A percentile compares a stretch with the other conserved stretches of the same genome.
These are phyloP conservation scores for Odontomyia ornata DNA, from an alignment of 2,888 invertebrate species.

Conservation along the genomic window DNA sequence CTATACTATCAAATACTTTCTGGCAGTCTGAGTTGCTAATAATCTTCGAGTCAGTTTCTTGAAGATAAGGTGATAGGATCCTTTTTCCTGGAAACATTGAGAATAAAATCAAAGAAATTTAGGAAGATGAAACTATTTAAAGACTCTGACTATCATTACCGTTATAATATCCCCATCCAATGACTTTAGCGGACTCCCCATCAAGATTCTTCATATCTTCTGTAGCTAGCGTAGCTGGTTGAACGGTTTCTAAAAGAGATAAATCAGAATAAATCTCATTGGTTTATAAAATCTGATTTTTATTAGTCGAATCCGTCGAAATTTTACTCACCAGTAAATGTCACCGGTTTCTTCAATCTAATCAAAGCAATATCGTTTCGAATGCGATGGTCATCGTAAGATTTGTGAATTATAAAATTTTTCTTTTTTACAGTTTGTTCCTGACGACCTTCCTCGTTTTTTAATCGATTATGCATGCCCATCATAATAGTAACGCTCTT, in stretches of 20 bases:
- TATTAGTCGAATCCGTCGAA: no score
- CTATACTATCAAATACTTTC: neutral
- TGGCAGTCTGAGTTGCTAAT: neutral
- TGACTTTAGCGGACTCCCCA: neutral
- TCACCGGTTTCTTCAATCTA: neutral
- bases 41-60: neutral
- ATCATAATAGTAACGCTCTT: neutral
- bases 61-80: neutral
- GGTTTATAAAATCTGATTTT: no score
- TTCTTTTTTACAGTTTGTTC: neutral
- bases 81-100: neutral
- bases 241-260: neutral
- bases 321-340: no score
- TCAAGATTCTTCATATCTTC: neutral
- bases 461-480: neutral
- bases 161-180: conserved; percentile 27
- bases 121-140: neutral
- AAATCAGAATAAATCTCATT: no score
- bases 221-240: neutral
- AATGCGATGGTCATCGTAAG: no score
- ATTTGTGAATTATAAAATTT: conserved; percentile 8
- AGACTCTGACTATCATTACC: no score
- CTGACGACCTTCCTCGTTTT: neutral
- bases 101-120: neutral
- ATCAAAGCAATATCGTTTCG: conserved; percentile 30